Percentiles rank a stretch among this genome's conserved stretches.
Evolutionary conservation across 2,888 invertebrate species (phyloP).

Genomic region (Erebia ligea): DNA sequence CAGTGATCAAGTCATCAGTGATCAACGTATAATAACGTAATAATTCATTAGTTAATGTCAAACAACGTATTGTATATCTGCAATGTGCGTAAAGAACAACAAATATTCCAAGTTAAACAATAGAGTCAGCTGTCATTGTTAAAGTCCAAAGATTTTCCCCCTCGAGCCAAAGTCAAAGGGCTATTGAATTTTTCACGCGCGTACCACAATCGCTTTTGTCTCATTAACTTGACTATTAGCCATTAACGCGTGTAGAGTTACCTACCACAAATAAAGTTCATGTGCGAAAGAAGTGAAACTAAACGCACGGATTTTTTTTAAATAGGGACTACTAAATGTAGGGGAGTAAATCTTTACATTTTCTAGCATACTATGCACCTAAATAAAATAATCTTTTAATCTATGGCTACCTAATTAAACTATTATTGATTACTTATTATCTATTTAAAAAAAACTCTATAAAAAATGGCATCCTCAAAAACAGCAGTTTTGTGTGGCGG

Average conservation of each 20-base stretch:
- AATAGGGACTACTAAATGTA: too few species aligned
- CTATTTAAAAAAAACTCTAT: too few species aligned
- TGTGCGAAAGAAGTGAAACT: background rate
- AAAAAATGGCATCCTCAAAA: too few species aligned
- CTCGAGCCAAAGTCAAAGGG: slow-evolving; percentile 30
- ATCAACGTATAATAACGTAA: background rate
- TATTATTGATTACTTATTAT: too few species aligned
- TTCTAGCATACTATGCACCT: too few species aligned
- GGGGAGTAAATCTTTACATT: too few species aligned
- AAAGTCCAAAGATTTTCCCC: slow-evolving; percentile 22
- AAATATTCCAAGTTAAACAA: slow-evolving; percentile 12
- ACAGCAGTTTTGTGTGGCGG: too few species aligned
- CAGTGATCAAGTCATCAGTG: too few species aligned
- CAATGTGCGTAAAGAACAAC: slow-evolving; percentile 8
- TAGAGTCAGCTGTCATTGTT: slow-evolving; percentile 8
- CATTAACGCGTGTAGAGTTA: background rate
- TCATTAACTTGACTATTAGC: slow-evolving; percentile 18
- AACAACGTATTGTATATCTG: slow-evolving; percentile 8
- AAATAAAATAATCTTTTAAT: too few species aligned
- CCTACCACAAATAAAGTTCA: background rate
- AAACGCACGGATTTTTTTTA: too few species aligned
- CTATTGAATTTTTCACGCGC: slow-evolving; percentile 35
- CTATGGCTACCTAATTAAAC: too few species aligned
- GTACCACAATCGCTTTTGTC: slow-evolving; percentile 33
- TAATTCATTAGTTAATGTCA: slow-evolving; percentile 1